Percentiles rank a stretch among this genome's conserved stretches.
These are phyloP conservation scores for Eupithecia subfuscata DNA, from an alignment of 2,888 invertebrate species.

Conservation along the genomic window DNA sequence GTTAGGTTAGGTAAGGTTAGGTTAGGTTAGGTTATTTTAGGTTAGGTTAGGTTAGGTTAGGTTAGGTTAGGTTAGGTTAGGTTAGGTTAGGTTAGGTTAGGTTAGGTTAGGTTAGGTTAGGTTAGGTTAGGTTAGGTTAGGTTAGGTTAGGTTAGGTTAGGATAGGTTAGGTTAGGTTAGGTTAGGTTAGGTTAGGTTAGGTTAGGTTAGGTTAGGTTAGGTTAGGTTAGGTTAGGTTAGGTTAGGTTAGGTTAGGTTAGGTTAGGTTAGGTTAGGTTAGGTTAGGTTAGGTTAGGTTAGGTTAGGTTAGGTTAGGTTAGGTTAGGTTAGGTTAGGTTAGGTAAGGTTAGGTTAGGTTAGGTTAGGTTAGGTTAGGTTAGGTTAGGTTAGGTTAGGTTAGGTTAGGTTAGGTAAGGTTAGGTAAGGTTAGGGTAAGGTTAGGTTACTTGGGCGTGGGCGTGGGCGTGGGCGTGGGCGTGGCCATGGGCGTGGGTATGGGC, in stretches of 20 bases:
- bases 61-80: too few relatives aligned
- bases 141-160: conserved; percentile 30
- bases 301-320: conserved; percentile 33
- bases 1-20: too few relatives aligned
- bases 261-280: conserved; percentile 41
- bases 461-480: too few relatives aligned
- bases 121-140: conserved; percentile 32
- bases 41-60: too few relatives aligned
- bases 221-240: conserved; percentile 41
- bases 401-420: too few relatives aligned
- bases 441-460: too few relatives aligned
- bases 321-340: conserved; percentile 21
- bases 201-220: conserved; percentile 43
- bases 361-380: conserved; percentile 35
- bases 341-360: conserved; percentile 40
- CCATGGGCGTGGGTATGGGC: too few relatives aligned
- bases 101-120: conserved; percentile 30
- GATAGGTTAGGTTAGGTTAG: conserved; percentile 42
- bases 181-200: conserved; percentile 43
- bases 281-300: conserved; percentile 41
- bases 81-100: too few relatives aligned
- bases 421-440: too few relatives aligned
- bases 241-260: conserved; percentile 37
- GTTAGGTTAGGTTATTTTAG: too few relatives aligned
- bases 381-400: conserved; percentile 33